These are phyloP conservation scores for Gavialis gangeticus DNA, from an alignment of 2,113 vertebrate species.

Conservation along the genomic window DNA sequence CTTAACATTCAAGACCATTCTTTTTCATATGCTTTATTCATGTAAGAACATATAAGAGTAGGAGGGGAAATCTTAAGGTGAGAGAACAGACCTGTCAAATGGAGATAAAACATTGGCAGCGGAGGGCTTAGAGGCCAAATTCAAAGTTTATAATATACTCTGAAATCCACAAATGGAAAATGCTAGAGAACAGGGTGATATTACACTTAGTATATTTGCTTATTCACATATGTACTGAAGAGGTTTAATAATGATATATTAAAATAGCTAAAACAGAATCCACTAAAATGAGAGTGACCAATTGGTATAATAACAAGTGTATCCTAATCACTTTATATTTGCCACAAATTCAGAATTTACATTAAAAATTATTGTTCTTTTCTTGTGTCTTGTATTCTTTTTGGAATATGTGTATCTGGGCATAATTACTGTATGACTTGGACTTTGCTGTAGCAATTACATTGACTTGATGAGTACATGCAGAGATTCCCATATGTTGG, in stretches of 20 bases:
- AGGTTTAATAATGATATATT: background rate
- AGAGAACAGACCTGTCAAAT: background rate
- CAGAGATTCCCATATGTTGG: background rate
- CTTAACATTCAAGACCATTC: background rate
- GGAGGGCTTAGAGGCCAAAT: background rate
- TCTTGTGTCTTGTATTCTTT: slow-evolving; percentile 1
- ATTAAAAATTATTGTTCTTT: background rate
- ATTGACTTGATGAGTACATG: background rate
- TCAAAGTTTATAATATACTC: background rate
- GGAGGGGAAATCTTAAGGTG: background rate
- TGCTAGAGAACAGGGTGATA: background rate
- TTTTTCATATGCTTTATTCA: background rate
- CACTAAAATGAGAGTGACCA: background rate
- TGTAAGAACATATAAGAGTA: background rate
- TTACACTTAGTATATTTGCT: background rate
- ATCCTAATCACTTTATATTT: background rate
- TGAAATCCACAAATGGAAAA: background rate
- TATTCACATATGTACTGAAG: background rate
- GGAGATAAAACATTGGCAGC: background rate
- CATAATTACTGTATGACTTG: background rate
- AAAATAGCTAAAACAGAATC: background rate
- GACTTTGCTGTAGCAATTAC: background rate
- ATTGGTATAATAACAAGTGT: background rate
- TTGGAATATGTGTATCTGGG: background rate
- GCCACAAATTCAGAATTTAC: background rate